phyloP scores from a whole-genome alignment of 1,140 invertebrate genomes.

The Centruroides vittatus region DNA sequence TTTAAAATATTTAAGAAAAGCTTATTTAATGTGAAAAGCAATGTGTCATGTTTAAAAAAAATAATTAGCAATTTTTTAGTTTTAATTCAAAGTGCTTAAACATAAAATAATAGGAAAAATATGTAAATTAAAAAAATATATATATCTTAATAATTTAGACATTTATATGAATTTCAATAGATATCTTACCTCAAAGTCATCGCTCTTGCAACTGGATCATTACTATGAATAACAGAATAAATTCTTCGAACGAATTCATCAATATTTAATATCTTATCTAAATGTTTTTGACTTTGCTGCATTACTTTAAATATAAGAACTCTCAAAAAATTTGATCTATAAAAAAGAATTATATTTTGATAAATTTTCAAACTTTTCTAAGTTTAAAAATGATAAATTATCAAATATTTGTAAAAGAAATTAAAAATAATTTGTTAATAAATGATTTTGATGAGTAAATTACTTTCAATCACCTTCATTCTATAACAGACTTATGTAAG shows the following conservation, averaged over 20 bases:
- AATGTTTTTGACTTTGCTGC: conserved; percentile 87
- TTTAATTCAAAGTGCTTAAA: not conserved
- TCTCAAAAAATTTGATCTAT: conserved; percentile 71
- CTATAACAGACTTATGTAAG: too few relatives aligned
- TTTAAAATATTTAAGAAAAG: too few relatives aligned
- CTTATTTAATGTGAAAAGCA: too few relatives aligned
- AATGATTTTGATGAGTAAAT: too few relatives aligned
- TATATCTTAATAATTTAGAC: too few relatives aligned
- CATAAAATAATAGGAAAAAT: not conserved
- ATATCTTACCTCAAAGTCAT: conserved; percentile 52
- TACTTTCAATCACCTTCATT: too few relatives aligned
- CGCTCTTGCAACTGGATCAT: conserved; percentile 84
- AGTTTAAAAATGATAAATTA: conserved; percentile 7
- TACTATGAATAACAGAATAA: conserved; percentile 91
- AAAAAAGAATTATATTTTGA: conserved; percentile 14
- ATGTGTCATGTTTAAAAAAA: too few relatives aligned
- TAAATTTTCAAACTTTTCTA: not conserved
- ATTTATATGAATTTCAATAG: not conserved
- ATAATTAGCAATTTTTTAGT: not conserved
- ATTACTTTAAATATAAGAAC: conserved; percentile 87
- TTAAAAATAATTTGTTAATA: not conserved
- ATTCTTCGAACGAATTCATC: conserved; percentile 88
- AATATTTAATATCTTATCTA: conserved; percentile 92
- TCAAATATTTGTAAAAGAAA: not conserved
- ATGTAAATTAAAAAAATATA: not conserved